These are phyloP conservation scores for Hystrix brachyura DNA, from an alignment of 2,113 vertebrate genomes.

Conservation along the genomic window DNA sequence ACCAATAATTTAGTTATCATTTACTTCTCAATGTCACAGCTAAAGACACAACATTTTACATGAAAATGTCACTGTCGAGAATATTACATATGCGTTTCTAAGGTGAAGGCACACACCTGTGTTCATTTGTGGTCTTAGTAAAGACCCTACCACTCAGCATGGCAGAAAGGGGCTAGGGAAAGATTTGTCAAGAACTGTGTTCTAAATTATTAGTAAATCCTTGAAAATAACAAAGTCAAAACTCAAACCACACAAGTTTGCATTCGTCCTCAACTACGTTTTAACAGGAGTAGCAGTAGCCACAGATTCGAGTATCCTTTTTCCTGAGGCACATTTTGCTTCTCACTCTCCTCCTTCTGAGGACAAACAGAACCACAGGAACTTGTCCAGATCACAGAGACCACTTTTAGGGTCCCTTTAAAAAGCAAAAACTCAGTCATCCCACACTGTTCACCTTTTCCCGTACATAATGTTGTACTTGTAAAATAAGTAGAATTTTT, in stretches of 20 bases:
- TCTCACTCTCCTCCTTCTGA: neutral
- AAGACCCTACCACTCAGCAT: neutral
- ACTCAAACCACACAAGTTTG: neutral
- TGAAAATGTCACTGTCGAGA: neutral
- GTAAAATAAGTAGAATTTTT: neutral
- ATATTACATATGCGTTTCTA: neutral
- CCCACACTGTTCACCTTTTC: neutral
- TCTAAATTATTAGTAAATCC: neutral
- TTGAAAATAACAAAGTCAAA: conserved; percentile 9
- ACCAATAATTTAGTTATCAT: neutral
- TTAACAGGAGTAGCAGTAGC: too few relatives aligned
- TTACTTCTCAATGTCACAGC: neutral
- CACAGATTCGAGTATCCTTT: neutral
- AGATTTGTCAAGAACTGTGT: neutral
- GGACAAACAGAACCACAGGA: neutral
- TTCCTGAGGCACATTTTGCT: neutral
- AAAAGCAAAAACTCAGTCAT: neutral
- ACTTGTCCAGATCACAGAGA: neutral
- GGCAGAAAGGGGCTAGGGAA: neutral
- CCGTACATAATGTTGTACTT: neutral
- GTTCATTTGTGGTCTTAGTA: neutral
- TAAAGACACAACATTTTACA: neutral
- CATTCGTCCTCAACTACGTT: neutral
- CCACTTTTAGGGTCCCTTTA: neutral
- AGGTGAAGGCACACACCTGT: neutral